Conservation (phyloP, 1,140 invertebrate species). For the Tetramorium parvispinum region DNA sequence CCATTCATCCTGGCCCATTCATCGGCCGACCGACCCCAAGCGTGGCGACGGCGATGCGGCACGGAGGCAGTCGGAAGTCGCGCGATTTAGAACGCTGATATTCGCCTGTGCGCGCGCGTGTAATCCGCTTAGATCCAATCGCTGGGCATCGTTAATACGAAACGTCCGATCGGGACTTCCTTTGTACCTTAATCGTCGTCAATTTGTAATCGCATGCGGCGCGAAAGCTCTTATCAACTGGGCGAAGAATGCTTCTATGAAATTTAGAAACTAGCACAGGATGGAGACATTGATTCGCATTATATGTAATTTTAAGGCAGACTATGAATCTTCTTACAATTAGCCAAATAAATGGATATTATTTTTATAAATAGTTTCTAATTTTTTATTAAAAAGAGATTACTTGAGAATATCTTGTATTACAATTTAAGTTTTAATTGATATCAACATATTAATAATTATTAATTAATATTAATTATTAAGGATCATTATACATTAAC, state of each 20-base stretch:
- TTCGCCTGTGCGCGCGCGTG: conserved; percentile 53
- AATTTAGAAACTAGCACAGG: not conserved
- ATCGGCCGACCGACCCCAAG: conserved; percentile 35
- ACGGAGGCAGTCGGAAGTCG: conserved; percentile 55
- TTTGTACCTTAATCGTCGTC: conserved; percentile 36
- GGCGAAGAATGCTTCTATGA: not conserved
- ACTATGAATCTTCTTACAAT: not conserved
- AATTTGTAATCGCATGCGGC: conserved; percentile 29
- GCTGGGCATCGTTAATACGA: conserved; percentile 23
- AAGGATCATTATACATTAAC: not conserved
- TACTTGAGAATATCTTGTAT: not conserved
- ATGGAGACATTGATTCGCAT: not conserved
- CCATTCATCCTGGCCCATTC: conserved; percentile 58
- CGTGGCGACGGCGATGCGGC: not conserved
- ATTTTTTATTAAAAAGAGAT: not conserved
- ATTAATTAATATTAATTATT: not conserved
- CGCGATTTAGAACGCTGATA: conserved; percentile 54
- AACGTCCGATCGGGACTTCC: conserved; percentile 21
- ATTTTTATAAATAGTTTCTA: not conserved
- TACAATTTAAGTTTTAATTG: not conserved
- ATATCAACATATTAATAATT: not conserved
- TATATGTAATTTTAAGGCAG: not conserved
- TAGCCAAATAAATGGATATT: not conserved
- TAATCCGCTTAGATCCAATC: conserved; percentile 47
- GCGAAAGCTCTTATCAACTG: not conserved